Percentiles rank a stretch among this genome's conserved stretches.
Evolutionary conservation across 2,797 vertebrate genomes (phyloP).

Genomic region (Syngnathus rostellatus): DNA sequence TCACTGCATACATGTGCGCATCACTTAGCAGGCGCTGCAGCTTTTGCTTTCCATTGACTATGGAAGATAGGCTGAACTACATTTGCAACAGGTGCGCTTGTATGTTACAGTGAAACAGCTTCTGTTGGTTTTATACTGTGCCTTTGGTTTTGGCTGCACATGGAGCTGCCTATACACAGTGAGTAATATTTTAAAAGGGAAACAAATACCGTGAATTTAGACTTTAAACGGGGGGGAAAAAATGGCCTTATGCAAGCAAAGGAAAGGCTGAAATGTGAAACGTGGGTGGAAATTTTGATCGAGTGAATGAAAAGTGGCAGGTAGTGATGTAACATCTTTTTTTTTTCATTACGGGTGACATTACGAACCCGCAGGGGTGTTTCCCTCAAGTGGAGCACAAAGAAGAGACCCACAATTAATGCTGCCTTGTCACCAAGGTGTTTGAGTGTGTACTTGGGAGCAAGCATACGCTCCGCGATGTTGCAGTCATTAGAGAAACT

Average conservation of each 20-base stretch:
- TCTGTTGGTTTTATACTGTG: conserved; percentile 32
- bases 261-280: not conserved
- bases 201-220: not conserved
- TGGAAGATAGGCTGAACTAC: conserved; percentile 28
- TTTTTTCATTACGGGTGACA: conserved; percentile 33
- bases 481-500: conserved; percentile 29
- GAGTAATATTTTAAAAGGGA: conserved; percentile 38
- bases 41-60: conserved; percentile 29
- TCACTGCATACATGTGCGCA: conserved; percentile 35
- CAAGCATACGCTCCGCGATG: conserved; percentile 6
- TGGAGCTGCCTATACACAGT: conserved; percentile 67
- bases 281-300: not conserved
- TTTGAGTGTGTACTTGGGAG: conserved; percentile 12
- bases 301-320: not conserved
- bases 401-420: conserved; percentile 21
- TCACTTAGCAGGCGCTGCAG: conserved; percentile 29
- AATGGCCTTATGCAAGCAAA: not conserved
- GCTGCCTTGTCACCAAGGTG: conserved; percentile 13
- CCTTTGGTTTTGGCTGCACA: conserved; percentile 48
- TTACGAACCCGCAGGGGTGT: conserved; percentile 42
- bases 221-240: not conserved
- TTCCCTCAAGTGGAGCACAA: conserved; percentile 33
- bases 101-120: conserved; percentile 17
- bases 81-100: conserved; percentile 17
- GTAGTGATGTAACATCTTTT: conserved; percentile 31